Conservation (phyloP, 37 sponge, comb jelly and placozoan species). For the Aplysina aerophoba region DNA sequence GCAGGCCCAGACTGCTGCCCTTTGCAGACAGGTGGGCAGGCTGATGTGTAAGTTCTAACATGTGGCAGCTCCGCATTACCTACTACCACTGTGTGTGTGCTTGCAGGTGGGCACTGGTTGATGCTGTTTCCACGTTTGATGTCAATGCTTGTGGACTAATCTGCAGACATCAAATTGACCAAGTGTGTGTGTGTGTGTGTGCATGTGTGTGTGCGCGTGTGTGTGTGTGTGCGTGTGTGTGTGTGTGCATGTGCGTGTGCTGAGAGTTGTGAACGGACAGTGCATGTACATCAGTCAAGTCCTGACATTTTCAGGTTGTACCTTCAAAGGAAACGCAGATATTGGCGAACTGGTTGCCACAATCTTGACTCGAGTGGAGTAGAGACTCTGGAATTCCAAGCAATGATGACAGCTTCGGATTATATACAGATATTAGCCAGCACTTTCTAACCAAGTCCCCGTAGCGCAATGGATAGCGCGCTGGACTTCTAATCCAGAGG, state of each 20-base stretch:
- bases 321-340: conserved; percentile 19
- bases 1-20: conserved; percentile 27
- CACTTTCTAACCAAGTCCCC: conserved; percentile 51
- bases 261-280: neutral
- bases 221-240: neutral
- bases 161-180: conserved; percentile 49
- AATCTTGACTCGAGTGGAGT: neutral
- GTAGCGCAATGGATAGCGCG: conserved; percentile 97
- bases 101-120: conserved; percentile 56
- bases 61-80: neutral
- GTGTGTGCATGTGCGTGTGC: neutral
- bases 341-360: neutral
- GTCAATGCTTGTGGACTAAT: conserved; percentile 66
- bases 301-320: neutral
- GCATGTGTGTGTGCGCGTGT: neutral
- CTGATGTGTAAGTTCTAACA: neutral
- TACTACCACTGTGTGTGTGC: neutral
- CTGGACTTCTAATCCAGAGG: conserved; percentile 98
- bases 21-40: conserved; percentile 35
- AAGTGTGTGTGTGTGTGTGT: conserved; percentile 34
- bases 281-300: neutral
- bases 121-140: conserved; percentile 67
- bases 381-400: no score
- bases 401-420: neutral
- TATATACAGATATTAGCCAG: conserved; percentile 10